A percentile compares a stretch with the other conserved stretches of the same genome.
These are phyloP conservation scores for Pyrocephalus nanus DNA, from an alignment of 2,797 vertebrate species.

Conservation along the genomic window DNA sequence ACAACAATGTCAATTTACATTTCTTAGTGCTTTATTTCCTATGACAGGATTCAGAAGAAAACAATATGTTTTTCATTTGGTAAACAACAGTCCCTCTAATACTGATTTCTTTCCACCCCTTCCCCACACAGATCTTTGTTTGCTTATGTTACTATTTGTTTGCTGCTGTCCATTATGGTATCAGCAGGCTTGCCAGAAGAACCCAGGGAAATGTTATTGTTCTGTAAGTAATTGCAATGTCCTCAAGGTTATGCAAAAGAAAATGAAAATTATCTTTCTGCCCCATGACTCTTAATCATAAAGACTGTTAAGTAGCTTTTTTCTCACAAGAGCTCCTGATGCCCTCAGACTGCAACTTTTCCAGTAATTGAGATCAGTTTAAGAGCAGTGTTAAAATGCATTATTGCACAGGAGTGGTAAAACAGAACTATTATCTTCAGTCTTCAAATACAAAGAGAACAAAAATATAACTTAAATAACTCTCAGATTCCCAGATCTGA, in stretches of 20 bases:
- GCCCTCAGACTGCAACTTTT: background rate
- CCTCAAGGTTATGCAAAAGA: background rate
- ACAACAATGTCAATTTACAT: background rate
- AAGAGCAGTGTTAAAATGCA: background rate
- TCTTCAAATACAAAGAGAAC: background rate
- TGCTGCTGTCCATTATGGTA: background rate
- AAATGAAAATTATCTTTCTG: background rate
- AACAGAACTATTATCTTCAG: background rate
- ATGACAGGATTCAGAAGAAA: background rate
- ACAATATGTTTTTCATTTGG: background rate
- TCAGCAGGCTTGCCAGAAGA: background rate
- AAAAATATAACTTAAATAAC: background rate
- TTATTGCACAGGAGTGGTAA: background rate
- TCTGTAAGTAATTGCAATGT: background rate
- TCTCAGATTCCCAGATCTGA: background rate
- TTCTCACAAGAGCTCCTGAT: conserved; percentile 3
- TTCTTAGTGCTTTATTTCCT: background rate
- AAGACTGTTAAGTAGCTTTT: background rate
- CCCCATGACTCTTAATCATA: background rate
- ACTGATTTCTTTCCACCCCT: background rate
- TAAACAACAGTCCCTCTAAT: background rate
- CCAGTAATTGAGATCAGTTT: background rate
- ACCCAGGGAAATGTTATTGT: background rate
- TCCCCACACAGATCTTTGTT: background rate
- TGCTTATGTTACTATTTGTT: background rate